Evolutionary conservation across 1,140 invertebrate species (phyloP).

Genomic region (Amyelois transitella): DNA sequence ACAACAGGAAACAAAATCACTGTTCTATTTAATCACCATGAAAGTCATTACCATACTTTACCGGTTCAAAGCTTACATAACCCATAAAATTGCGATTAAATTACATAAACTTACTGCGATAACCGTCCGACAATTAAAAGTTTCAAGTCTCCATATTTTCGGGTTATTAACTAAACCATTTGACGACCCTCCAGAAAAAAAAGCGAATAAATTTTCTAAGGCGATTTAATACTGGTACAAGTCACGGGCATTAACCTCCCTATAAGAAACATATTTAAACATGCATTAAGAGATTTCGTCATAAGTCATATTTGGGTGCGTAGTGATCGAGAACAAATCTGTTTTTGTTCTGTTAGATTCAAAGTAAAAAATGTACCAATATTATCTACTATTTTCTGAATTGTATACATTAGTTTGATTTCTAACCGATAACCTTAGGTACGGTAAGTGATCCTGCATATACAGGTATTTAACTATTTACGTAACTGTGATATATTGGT

Average conservation of each 20-base stretch:
- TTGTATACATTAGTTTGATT: too few relatives aligned
- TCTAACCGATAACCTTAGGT: too few relatives aligned
- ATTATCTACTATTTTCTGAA: too few relatives aligned
- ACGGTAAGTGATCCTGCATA: too few relatives aligned
- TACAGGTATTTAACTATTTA: too few relatives aligned
- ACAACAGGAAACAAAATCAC: neutral
- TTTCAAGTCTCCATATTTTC: conserved; percentile 55
- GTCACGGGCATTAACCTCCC: conserved; percentile 51
- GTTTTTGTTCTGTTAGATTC: too few relatives aligned
- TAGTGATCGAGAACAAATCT: neutral
- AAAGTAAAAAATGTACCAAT: too few relatives aligned
- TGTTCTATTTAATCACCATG: neutral
- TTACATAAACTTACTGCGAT: conserved; percentile 22
- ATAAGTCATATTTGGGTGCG: conserved; percentile 15
- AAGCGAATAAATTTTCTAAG: conserved; percentile 45
- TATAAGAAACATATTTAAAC: conserved; percentile 48
- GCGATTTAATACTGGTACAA: conserved; percentile 43
- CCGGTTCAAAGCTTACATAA: conserved; percentile 4
- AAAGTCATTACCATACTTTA: conserved; percentile 1
- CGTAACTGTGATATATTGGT: too few relatives aligned
- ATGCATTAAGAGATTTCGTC: conserved; percentile 52
- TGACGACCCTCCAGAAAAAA: conserved; percentile 20
- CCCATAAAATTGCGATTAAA: conserved; percentile 3
- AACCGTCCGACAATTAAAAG: conserved; percentile 57
- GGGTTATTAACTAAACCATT: conserved; percentile 48